Evolutionary conservation across 2,888 invertebrate species (phyloP), one percentile per base, ranked within the genome.

Genomic region (Tipula lateralis): DNA sequence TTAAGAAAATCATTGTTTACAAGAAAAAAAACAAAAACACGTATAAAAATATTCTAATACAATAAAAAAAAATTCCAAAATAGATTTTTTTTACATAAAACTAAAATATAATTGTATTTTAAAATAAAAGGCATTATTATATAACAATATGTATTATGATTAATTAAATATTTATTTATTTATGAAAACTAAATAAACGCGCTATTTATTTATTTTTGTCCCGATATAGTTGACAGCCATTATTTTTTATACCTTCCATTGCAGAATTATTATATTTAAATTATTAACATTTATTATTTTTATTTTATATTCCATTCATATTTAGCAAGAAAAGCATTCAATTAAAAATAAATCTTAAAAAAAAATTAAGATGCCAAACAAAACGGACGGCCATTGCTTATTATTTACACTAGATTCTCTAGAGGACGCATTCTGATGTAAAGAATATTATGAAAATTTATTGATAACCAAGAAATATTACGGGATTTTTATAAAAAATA

Each of bases 311-410:
- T 44, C 19, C 19, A 66, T 24, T 24, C 66, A 0, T 7, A 66
- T 24, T 66, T 24, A 16, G 5, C 66, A 66, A 66, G 19, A 66
- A 24, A 66, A 66, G 19, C 24, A 50, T 24, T 24, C 7, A 24
- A 24, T 24, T 24, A 9, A 24, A 19, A 24, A 66, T 24, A 66
- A 66, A 24, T 66, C 44, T 50, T 16, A 50, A 50, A 50, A 50
- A 16, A 50, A 16, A 50, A 66, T 66, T 66, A 24, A 66, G 66
- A 66, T 66, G 66, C 66, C 66, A 66, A 66, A 66, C 66, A 66
- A 66, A 66, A 66, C 66, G 66, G 24, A 66, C 66, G 66, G 66
- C 66, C 66, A 66, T 66, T 66, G 66, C 66, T 66, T 66, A 66
- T 66, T 66, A 66, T 66, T 66, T 66, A 66, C 66, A 66, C 66